A percentile compares a stretch with the other conserved stretches of the same genome.
phyloP scores from a whole-genome alignment of 2,113 vertebrate genomes.

The Rhadina sibilatrix region DNA sequence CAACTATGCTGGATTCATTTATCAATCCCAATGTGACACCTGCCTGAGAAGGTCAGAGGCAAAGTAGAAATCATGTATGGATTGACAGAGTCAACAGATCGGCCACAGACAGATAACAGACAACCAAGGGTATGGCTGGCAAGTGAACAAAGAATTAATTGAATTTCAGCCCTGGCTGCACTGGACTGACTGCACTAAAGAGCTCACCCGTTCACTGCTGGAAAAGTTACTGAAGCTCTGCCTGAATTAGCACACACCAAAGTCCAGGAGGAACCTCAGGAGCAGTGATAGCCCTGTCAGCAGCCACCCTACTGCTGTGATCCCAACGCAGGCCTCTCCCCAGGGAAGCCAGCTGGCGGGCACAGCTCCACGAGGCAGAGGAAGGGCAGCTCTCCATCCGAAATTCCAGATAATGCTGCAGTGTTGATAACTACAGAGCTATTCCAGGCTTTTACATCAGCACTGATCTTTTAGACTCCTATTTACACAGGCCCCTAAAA shows the following conservation, averaged over 20 bases:
- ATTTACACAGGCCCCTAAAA: background rate
- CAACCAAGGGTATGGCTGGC: background rate
- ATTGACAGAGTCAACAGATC: background rate
- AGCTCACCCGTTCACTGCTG: background rate
- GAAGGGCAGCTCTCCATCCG: background rate
- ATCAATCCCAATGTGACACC: background rate
- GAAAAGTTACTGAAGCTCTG: background rate
- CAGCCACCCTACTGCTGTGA: background rate
- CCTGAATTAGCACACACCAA: background rate
- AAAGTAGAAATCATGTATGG: background rate
- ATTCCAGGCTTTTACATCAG: background rate
- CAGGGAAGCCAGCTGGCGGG: fast-evolving
- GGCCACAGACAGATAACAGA: background rate
- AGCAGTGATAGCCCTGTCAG: background rate
- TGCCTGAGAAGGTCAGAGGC: background rate
- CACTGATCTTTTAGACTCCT: background rate
- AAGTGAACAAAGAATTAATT: background rate
- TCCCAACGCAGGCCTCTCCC: background rate
- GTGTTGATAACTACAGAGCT: background rate
- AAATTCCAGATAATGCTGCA: background rate
- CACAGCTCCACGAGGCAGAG: background rate
- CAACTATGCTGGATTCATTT: background rate
- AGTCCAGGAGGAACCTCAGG: background rate
- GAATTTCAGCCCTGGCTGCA: background rate
- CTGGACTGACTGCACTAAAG: background rate